These are phyloP conservation scores for Girardia tigrina DNA, from an alignment of 2,888 invertebrate genomes.

Conservation along the genomic window DNA sequence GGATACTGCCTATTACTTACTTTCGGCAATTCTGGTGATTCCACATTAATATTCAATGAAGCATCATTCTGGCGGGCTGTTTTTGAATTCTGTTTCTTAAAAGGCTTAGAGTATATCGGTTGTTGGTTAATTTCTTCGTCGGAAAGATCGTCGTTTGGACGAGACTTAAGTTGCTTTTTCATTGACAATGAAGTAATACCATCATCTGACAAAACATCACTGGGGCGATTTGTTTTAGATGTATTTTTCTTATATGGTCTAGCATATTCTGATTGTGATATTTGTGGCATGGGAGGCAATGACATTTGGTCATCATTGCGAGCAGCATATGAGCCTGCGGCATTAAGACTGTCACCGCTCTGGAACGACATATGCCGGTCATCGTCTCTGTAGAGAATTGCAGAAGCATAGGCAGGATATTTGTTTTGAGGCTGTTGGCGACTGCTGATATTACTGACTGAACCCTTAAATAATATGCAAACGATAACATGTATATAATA, in stretches of 20 bases:
- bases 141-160: not conserved
- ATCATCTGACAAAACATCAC: not conserved
- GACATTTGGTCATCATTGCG: not conserved
- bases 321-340: not conserved
- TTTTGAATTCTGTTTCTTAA: not conserved
- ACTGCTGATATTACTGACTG: not conserved
- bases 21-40: not conserved
- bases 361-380: not conserved
- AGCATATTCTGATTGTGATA: not conserved
- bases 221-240: not conserved
- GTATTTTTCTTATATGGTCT: not conserved
- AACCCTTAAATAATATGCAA: not conserved
- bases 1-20: not conserved
- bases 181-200: too few relatives aligned
- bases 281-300: not conserved
- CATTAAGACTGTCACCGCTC: not conserved
- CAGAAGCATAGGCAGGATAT: not conserved
- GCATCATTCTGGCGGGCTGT: not conserved
- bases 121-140: slow-evolving; percentile 1
- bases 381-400: not conserved
- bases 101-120: not conserved
- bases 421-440: not conserved
- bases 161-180: too few relatives aligned
- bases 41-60: too few relatives aligned
- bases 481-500: too few relatives aligned